Percentiles rank a stretch among this genome's conserved stretches.
Evolutionary conservation across 1,140 invertebrate genomes (phyloP).

Genomic region (Nomia melanderi): DNA sequence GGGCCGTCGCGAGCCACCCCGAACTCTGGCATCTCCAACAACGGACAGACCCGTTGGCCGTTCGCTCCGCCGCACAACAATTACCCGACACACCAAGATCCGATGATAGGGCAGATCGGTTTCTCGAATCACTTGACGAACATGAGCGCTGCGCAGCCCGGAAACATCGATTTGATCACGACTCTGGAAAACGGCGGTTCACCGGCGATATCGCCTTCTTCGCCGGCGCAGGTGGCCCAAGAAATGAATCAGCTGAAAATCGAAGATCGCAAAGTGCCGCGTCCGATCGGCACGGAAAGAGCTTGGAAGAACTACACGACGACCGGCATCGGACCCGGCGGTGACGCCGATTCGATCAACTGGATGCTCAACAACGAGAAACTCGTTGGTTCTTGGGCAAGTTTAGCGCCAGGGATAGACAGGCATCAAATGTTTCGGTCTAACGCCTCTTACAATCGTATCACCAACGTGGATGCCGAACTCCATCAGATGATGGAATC

Average conservation of each 20-base stretch:
- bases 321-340: conserved; percentile 70
- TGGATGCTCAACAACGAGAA: conserved; percentile 83
- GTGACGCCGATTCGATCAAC: conserved; percentile 81
- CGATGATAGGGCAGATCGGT: conserved; percentile 73
- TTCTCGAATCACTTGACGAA: conserved; percentile 76
- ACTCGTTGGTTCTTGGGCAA: conserved; percentile 75
- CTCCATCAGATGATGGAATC: conserved; percentile 79
- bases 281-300: conserved; percentile 89
- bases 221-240: conserved; percentile 72
- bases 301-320: conserved; percentile 84
- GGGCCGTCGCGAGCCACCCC: conserved; percentile 64
- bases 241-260: conserved; percentile 77
- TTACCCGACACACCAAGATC: conserved; percentile 75
- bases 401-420: conserved; percentile 69
- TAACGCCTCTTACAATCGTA: conserved; percentile 74
- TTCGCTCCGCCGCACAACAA: conserved; percentile 73
- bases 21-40: conserved; percentile 63
- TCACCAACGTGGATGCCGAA: conserved; percentile 75
- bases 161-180: conserved; percentile 80
- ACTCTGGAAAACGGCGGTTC: conserved; percentile 82
- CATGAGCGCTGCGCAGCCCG: conserved; percentile 74
- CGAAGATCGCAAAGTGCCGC: conserved; percentile 87
- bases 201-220: conserved; percentile 84
- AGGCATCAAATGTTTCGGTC: conserved; percentile 78
- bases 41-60: conserved; percentile 73